Evolutionary conservation across 2,113 vertebrate genomes (phyloP), one percentile per base, ranked within the genome.

Genomic region (Amphiprion ocellaris): DNA sequence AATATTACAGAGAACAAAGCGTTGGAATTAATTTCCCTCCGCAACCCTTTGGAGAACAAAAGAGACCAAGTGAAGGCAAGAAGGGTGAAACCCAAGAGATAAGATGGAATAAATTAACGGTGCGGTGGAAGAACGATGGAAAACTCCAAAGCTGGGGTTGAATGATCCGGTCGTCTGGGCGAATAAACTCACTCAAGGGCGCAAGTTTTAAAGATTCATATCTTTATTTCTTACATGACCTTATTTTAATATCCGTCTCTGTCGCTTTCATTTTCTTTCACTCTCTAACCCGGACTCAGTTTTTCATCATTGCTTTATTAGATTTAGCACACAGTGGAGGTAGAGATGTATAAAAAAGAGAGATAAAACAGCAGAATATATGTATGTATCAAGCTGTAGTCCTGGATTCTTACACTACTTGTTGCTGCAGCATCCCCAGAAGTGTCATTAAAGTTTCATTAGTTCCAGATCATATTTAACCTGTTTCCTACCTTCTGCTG

Each of bases 171-270:
- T 61, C 1, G 14, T 55, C 23, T 15, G 12, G 17, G 44, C 46
- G 28, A 74, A 85, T 49, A 8, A 59, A 64, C 5, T 66, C 23
- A 24, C 4, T 33, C 16, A 26, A 30, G 14, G 23, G 4, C 1
- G 17, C n/a, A 41, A 15, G 58, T 47, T 72, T 26, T 21, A 0
- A 1, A 58, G 49, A 41, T 23, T 24, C 12, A 4, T 44, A 12
- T 50, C 28, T 72, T 61, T 26, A 71, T 79, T 61, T 41, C 62
- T 21, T 41, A 1, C 37, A 15, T 55, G 64, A 65, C 71, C 76
- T 77, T 80, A 66, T n/a, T 28, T 30, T 55, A 50, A 67, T 56
- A 39, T 58, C 41, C 28, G 16, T 61, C 14, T 37, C 0, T 4
- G 15, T 54, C 26, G 26, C 3, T 56, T 66, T 8, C 1, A 1